phyloP scores from a whole-genome alignment of 2,113 vertebrate genomes.

The Gobiocypris rarus region DNA sequence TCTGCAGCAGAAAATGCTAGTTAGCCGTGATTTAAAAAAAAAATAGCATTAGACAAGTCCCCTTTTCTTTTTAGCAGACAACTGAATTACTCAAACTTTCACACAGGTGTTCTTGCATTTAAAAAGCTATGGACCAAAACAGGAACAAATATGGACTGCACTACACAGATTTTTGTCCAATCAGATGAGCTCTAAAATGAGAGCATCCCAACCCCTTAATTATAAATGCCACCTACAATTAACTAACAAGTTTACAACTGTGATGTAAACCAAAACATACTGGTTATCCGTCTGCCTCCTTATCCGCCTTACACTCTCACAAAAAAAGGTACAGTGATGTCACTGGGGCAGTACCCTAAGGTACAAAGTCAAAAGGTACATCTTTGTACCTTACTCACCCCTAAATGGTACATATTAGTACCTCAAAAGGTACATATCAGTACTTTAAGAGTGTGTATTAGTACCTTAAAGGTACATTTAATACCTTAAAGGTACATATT shows the following conservation, averaged over 20 bases:
- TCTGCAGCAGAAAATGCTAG: not conserved
- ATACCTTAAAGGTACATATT: no score
- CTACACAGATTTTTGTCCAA: slow-evolving; percentile 1
- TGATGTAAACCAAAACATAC: not conserved
- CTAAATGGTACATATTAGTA: no score
- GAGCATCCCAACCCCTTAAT: not conserved
- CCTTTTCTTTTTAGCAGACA: not conserved
- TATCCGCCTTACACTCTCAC: no score
- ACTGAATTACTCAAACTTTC: not conserved
- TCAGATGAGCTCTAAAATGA: not conserved
- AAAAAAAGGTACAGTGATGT: no score
- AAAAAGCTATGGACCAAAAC: no score
- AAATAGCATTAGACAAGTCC: not conserved
- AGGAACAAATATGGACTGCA: no score
- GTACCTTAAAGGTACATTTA: no score
- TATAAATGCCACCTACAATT: not conserved
- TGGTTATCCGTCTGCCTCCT: not conserved
- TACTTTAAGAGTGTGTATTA: no score
- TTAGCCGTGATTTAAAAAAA: not conserved
- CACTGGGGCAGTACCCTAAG: no score
- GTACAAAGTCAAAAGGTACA: no score
- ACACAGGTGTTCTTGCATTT: not conserved
- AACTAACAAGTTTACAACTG: not conserved
- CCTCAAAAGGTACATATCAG: no score
- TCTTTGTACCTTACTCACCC: no score